Evolutionary conservation across 2,888 invertebrate species (phyloP).

Genomic region (Drosophila seclusa): DNA sequence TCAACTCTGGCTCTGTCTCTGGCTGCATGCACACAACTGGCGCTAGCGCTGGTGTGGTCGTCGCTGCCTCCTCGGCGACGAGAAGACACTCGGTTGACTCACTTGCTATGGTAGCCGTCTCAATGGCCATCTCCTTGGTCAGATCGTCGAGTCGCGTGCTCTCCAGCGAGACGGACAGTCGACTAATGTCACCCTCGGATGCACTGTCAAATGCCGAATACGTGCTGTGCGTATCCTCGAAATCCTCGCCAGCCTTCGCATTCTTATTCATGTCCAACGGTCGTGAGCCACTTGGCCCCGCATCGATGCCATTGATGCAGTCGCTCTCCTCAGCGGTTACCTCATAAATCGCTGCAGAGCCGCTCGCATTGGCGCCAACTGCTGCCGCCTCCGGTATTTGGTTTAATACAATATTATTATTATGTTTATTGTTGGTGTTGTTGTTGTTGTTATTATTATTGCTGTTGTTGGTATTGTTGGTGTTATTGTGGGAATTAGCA

Average conservation of each 20-base stretch:
- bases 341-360: slow-evolving; percentile 66
- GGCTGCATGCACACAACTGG: slow-evolving; percentile 24
- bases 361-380: slow-evolving; percentile 28
- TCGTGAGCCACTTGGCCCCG: slow-evolving; percentile 55
- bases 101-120: slow-evolving; percentile 83
- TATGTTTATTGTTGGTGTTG: slow-evolving; percentile 56
- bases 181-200: slow-evolving; percentile 84
- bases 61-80: slow-evolving; percentile 62
- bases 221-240: slow-evolving; percentile 83
- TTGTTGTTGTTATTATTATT: slow-evolving; percentile 54
- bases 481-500: slow-evolving; percentile 56
- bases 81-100: slow-evolving; percentile 82
- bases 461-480: slow-evolving; percentile 45
- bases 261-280: slow-evolving; percentile 83
- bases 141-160: slow-evolving; percentile 80
- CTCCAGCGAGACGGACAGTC: slow-evolving; percentile 79
- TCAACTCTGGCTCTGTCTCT: slow-evolving; percentile 5
- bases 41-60: slow-evolving; percentile 64
- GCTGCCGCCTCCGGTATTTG: slow-evolving; percentile 35
- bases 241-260: slow-evolving; percentile 78
- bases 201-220: slow-evolving; percentile 84
- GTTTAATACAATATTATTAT: slow-evolving; percentile 47
- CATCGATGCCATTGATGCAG: slow-evolving; percentile 63
- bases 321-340: slow-evolving; percentile 81
- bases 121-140: slow-evolving; percentile 79